phyloP scores from a whole-genome alignment of 2,113 vertebrate genomes.

The Semicossyphus pulcher region DNA sequence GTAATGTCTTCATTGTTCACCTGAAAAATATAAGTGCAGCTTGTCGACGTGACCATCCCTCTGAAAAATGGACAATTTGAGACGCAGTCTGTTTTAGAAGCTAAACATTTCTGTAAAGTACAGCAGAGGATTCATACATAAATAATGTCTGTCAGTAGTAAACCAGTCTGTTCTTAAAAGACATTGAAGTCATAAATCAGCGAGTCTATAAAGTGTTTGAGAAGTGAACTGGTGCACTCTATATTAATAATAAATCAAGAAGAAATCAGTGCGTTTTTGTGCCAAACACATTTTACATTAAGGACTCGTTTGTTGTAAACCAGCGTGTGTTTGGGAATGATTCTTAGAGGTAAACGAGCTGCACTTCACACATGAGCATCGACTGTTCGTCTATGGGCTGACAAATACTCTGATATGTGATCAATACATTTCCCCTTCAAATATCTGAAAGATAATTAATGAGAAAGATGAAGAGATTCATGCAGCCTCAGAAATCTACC shows the following conservation, averaged over 20 bases:
- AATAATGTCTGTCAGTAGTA: conserved; percentile 43
- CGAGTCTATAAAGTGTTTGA: conserved; percentile 5
- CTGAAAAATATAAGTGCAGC: not conserved
- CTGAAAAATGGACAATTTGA: not conserved
- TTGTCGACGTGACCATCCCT: not conserved
- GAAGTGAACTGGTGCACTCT: conserved; percentile 20
- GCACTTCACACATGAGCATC: too few species aligned
- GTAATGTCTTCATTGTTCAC: not conserved
- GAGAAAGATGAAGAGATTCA: not conserved
- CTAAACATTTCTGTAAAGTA: not conserved
- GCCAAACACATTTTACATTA: not conserved
- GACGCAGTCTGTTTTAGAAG: conserved; percentile 13
- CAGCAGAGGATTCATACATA: conserved; percentile 25
- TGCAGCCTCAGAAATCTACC: not conserved
- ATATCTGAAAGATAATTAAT: not conserved
- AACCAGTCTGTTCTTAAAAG: conserved; percentile 33
- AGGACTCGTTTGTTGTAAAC: not conserved
- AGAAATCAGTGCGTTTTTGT: not conserved
- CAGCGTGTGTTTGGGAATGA: not conserved
- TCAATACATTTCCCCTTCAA: not conserved
- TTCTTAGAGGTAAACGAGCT: not conserved
- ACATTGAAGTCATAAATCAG: conserved; percentile 4
- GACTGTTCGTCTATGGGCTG: too few species aligned
- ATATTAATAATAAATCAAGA: conserved; percentile 31
- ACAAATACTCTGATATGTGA: not conserved